Evolutionary conservation across 2,888 invertebrate species (phyloP), one percentile per base, ranked within the genome.

Genomic region (Maniola hyperantus): DNA sequence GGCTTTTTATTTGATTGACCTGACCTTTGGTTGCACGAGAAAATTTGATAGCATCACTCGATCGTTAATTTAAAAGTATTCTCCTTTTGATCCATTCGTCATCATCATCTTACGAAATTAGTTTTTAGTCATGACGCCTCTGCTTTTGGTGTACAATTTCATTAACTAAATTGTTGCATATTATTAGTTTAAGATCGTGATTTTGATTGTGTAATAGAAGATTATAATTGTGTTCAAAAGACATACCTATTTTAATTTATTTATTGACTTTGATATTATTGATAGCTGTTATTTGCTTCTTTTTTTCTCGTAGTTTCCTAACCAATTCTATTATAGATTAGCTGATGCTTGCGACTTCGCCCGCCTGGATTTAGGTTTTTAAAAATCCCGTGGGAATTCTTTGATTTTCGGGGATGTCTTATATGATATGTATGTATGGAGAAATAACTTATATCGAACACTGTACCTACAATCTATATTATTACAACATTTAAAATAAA

Each of bases 1-100:
- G 77, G 76, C 66, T 78, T 76, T 78, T 63, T 65, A 76, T 81
- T 81, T 79, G 80, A 82, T 79, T 81, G 83, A 85, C 82, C 80
- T 76, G 80, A 84, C 85, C 83, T 84, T 78, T 79, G 72, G 48
- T 58, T 55, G 20, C 10, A 46, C 66, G 60, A 65, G 63, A 66
- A 68, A 72, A 70, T 73, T 66, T 62, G 61, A 70, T 72, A 67
- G 65, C 62, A 61, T 57, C 66, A 66, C 46, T 34, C 65, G 54
- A 63, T 68, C 66, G 63, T 68, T 67, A 66, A 68, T 70, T 64
- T 44, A 65, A 67, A 70, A 65, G 62, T 64, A 65, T 70, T 69
- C 60, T 58, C 59, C 50, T 69, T 72, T 59, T 66, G 50, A 61
- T 63, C 44, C 33, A 65, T 69, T 67, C 64, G 62, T 69, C 54